Evolutionary conservation across 1,140 invertebrate genomes (phyloP).

Genomic region (Drosophila equinoxialis): DNA sequence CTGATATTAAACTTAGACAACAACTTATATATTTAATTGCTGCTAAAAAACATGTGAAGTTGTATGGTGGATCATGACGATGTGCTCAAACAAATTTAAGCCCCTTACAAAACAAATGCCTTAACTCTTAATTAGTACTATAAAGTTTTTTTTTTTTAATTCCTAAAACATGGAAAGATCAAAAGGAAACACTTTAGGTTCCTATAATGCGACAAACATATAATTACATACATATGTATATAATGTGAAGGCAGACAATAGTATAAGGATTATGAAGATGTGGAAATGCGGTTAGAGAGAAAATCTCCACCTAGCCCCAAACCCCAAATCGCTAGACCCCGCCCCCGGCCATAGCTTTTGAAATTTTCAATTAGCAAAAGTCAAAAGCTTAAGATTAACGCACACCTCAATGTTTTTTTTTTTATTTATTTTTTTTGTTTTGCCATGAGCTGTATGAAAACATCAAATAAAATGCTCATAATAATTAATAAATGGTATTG

Average conservation of each 20-base stretch:
- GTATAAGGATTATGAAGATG: conserved; percentile 18
- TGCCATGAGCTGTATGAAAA: conserved; percentile 58
- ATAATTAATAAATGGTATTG: conserved; percentile 74
- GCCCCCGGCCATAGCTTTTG: conserved; percentile 27
- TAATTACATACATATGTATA: neutral
- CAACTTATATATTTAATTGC: no score
- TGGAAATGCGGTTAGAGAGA: conserved; percentile 18
- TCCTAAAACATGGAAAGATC: no score
- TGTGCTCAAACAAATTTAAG: no score
- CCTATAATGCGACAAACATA: no score
- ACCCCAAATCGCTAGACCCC: neutral
- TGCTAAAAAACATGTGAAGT: no score
- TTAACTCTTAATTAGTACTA: conserved; percentile 31
- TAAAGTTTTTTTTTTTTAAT: neutral
- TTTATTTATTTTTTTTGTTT: neutral
- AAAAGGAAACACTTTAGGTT: no score
- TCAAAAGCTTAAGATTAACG: conserved; percentile 33
- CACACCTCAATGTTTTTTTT: conserved; percentile 23
- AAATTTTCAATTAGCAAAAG: conserved; percentile 71
- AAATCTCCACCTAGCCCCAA: neutral
- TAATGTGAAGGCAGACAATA: conserved; percentile 40
- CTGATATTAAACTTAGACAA: no score
- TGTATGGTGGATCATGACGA: no score
- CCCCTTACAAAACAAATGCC: conserved; percentile 12
- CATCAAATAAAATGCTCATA: conserved; percentile 67